Conservation (phyloP, 1,140 invertebrate species). For the Andricus grossulariae region DNA sequence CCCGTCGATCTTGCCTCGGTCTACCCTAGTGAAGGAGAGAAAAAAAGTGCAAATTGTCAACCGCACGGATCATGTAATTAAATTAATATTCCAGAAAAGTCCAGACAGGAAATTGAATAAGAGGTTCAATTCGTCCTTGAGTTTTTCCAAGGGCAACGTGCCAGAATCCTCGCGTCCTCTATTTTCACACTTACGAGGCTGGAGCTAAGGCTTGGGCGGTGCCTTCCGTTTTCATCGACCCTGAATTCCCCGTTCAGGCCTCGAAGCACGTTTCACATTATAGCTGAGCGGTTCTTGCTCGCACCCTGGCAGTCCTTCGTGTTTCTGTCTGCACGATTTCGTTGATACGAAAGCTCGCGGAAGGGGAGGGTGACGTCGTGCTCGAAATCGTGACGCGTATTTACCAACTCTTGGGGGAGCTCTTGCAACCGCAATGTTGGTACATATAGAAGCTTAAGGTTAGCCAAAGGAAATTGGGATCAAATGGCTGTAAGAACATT, state of each 20-base stretch:
- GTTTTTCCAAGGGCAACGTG: conserved; percentile 15
- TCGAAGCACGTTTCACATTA: conserved; percentile 68
- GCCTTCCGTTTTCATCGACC: conserved; percentile 44
- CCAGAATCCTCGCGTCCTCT: conserved; percentile 36
- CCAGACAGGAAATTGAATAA: conserved; percentile 7
- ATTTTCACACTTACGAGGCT: conserved; percentile 47
- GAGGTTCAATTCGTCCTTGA: background rate
- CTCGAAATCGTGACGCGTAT: conserved; percentile 25
- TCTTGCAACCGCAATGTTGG: background rate
- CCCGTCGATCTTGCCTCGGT: no score
- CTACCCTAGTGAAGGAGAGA: no score
- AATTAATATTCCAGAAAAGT: background rate
- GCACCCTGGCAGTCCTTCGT: conserved; percentile 46
- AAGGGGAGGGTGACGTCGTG: conserved; percentile 30
- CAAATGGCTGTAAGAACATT: conserved; percentile 28
- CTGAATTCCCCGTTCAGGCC: conserved; percentile 61
- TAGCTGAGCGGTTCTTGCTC: conserved; percentile 55
- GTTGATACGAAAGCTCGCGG: conserved; percentile 46
- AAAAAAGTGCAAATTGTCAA: no score
- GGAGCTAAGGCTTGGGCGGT: conserved; percentile 45
- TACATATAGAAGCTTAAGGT: conserved; percentile 28
- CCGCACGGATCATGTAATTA: background rate
- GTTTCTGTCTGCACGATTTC: conserved; percentile 36
- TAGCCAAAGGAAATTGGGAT: conserved; percentile 15
- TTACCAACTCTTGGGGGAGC: conserved; percentile 4